Evolutionary conservation across 2,797 vertebrate species (phyloP), one percentile per base, ranked within the genome.

Genomic region (Phoxinus dragarum): DNA sequence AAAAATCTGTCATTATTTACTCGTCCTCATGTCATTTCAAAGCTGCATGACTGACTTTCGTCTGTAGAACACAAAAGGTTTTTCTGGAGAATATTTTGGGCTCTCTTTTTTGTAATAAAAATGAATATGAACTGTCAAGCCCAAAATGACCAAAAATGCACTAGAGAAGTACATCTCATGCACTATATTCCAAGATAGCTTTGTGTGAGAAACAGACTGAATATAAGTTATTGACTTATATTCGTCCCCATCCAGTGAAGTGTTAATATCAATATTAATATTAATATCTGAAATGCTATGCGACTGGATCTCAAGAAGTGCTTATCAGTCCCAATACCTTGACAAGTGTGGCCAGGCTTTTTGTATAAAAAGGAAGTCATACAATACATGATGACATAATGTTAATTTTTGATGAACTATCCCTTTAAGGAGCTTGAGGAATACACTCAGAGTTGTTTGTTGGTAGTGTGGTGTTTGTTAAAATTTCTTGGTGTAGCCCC

Each of bases 401-500:
- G 3, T 16, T 56, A 0, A 23, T 42, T 59, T 77, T 42, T 42
- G 4, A 42, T 31, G 16, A 61, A 42, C 16, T 44, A 64, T 78
- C 38, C 14, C 56, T 78, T 82, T 73, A 47, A 61, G 49, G 36
- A 72, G 21, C 42, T 52, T 73, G 7, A 59, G 36, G 4, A 66
- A 66, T 16, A 31, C 23, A 2, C 59, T n/a, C n/a, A 21, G 67
- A 72, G 38, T 73, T 66, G 40, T 74, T 76, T n/a, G 11, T 59
- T 44, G 23, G 59, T n/a, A 27, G 54, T 71, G 36, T 76, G 59
- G 59, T 75, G 59, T 52, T 76, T 76, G 82, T 75, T 84, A 8
- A 76, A 67, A 66, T n/a, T 38, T 66, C 71, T 67, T 74, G 59
- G 34, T 67, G 59, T 49, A 42, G 21, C 56, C 19, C 56, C 38